Conservation (phyloP, 2,113 vertebrate genomes). For the Sinocyclocheilus grahami region DNA sequence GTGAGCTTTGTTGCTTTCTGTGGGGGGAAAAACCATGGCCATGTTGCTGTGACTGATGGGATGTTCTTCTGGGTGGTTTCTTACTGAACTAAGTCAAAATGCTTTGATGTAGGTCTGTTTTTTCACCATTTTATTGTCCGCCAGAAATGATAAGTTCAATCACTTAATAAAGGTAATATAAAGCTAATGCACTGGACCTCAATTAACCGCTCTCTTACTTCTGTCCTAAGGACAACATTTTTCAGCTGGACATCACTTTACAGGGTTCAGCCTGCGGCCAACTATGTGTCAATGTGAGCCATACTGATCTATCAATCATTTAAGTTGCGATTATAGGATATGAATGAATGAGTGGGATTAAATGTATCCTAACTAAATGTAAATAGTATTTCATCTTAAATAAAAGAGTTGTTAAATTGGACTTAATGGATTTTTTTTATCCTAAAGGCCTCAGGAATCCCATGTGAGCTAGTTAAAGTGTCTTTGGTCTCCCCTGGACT, state of each 20-base stretch:
- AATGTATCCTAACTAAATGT: not conserved
- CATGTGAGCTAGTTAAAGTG: not conserved
- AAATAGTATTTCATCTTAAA: not conserved
- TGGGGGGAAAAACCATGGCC: not conserved
- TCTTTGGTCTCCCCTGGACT: not conserved
- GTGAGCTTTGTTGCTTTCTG: no score
- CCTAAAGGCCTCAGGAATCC: not conserved
- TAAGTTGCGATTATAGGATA: no score
- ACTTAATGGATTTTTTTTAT: not conserved
- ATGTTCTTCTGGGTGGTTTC: not conserved
- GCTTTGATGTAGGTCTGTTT: not conserved
- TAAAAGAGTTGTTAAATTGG: not conserved
- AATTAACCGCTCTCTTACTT: constrained; percentile 32
- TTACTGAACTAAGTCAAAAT: not conserved
- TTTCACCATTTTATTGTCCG: not conserved
- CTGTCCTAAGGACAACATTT: constrained; percentile 10
- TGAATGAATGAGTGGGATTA: not conserved
- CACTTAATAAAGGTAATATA: not conserved
- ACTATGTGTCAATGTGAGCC: not conserved
- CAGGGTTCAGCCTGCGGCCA: constrained; percentile 10
- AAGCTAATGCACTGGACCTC: not conserved
- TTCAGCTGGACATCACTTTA: constrained; percentile 26
- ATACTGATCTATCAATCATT: constrained; percentile 22
- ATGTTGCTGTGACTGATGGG: not conserved
- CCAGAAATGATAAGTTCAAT: not conserved